Conservation (phyloP, 1,140 invertebrate species). For the Diprion similis region DNA sequence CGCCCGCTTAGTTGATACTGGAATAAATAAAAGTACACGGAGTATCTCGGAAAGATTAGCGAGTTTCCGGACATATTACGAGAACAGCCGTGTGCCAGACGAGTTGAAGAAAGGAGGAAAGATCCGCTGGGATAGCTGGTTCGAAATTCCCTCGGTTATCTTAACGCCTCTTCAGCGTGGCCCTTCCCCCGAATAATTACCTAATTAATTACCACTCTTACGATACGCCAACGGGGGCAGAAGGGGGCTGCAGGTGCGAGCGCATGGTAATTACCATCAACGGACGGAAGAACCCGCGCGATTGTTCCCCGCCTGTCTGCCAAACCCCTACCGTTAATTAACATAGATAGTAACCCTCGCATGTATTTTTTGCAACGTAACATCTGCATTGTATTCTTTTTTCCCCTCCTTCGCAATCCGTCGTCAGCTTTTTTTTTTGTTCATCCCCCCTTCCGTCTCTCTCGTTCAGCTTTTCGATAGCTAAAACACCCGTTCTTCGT, state of each 20-base stretch:
- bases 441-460: too few species aligned
- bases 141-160: background rate
- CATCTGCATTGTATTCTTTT: conserved; percentile 1
- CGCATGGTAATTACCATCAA: background rate
- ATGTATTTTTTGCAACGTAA: background rate
- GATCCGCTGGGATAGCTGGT: too few species aligned
- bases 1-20: too few species aligned
- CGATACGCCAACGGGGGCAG: background rate
- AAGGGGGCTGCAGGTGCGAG: background rate
- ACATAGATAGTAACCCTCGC: background rate
- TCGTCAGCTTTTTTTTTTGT: too few species aligned
- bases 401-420: background rate
- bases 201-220: conserved; percentile 3
- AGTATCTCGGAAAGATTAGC: too few species aligned
- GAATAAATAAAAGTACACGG: too few species aligned
- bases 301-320: background rate
- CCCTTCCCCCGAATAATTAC: background rate
- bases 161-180: background rate
- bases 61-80: too few species aligned
- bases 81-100: too few species aligned
- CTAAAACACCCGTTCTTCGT: too few species aligned
- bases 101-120: too few species aligned
- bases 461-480: too few species aligned
- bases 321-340: background rate
- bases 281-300: background rate